phyloP scores from a whole-genome alignment of 2,888 invertebrate species.

The Acronicta leporina region DNA sequence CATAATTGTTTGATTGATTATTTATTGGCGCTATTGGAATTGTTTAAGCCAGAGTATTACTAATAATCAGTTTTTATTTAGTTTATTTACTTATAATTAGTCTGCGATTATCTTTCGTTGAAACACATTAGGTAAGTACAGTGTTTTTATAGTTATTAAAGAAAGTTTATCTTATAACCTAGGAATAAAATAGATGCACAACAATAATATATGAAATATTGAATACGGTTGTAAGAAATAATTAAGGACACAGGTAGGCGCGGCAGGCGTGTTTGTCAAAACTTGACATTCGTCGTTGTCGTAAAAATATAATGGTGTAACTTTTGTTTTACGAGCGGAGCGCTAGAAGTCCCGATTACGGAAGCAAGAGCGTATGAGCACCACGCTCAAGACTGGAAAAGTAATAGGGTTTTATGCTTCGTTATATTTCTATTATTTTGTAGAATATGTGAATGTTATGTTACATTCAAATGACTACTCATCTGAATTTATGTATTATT shows the following conservation, averaged over 20 bases:
- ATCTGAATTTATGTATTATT: neutral
- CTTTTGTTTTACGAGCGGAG: slow-evolving; percentile 85
- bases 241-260: slow-evolving; percentile 53
- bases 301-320: slow-evolving; percentile 86
- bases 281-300: slow-evolving; percentile 85
- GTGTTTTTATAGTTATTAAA: too few relatives aligned
- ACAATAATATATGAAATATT: slow-evolving; percentile 46
- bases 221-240: slow-evolving; percentile 64
- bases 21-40: too few relatives aligned
- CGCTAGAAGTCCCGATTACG: slow-evolving; percentile 71
- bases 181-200: neutral
- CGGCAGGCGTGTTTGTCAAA: slow-evolving; percentile 74
- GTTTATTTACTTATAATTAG: too few relatives aligned
- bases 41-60: too few relatives aligned
- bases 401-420: slow-evolving; percentile 31
- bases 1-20: too few relatives aligned
- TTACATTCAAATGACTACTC: neutral
- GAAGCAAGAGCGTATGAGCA: slow-evolving; percentile 68
- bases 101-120: too few relatives aligned
- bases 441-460: too few relatives aligned
- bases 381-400: slow-evolving; percentile 39
- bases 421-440: neutral
- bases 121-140: too few relatives aligned
- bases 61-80: too few relatives aligned
- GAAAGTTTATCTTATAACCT: too few relatives aligned